These are phyloP conservation scores for Hymenopus coronatus DNA, from an alignment of 2,888 invertebrate genomes.

Conservation along the genomic window DNA sequence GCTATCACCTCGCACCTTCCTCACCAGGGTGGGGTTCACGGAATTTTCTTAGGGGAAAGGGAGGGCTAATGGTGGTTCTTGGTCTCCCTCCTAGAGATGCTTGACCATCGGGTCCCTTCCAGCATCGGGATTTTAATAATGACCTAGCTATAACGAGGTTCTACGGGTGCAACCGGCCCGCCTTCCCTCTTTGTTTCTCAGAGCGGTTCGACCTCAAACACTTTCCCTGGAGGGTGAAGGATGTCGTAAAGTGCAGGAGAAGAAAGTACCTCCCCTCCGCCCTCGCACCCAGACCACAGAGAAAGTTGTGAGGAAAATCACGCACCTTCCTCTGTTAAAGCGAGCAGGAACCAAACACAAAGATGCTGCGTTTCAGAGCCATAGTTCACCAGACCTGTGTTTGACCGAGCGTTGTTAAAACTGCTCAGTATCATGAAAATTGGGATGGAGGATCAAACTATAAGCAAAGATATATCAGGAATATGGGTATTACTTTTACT, in stretches of 20 bases:
- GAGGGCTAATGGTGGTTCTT: conserved; percentile 23
- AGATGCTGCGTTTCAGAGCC: neutral
- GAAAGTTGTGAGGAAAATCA: neutral
- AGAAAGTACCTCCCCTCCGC: neutral
- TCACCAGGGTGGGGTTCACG: conserved; percentile 6
- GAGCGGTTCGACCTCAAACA: neutral
- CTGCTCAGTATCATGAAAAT: too few species aligned
- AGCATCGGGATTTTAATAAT: conserved; percentile 27
- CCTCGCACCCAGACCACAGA: neutral
- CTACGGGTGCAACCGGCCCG: neutral
- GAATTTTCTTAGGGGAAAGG: conserved; percentile 14
- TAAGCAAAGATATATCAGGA: too few species aligned
- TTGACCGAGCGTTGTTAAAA: too few species aligned
- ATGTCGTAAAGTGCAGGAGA: neutral
- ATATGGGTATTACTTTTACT: too few species aligned
- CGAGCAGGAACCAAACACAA: neutral
- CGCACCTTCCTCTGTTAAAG: neutral
- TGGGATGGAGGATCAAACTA: too few species aligned
- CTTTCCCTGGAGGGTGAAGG: neutral
- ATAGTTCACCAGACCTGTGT: too few species aligned
- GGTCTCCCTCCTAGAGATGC: neutral
- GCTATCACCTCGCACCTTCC: conserved; percentile 11
- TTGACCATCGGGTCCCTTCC: neutral
- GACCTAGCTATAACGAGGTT: conserved; percentile 24
- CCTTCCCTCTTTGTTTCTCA: neutral